These are phyloP conservation scores for Orthosia gothica DNA, from an alignment of 2,888 invertebrate genomes.

Conservation along the genomic window DNA sequence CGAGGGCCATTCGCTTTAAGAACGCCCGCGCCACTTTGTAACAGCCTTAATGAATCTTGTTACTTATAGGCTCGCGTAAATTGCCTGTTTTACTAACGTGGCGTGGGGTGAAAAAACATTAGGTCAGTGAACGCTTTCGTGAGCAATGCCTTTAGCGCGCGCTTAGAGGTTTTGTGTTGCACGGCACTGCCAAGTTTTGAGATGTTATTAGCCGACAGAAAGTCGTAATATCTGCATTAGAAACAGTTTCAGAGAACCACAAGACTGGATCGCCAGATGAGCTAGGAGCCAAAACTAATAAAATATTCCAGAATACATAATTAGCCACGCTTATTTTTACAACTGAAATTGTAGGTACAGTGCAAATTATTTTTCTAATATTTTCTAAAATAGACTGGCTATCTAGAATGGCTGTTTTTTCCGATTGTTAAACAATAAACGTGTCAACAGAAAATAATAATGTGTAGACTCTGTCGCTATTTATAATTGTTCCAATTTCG, in stretches of 20 bases:
- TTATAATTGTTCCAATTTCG: slow-evolving; percentile 14
- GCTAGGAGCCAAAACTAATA: slow-evolving; percentile 29
- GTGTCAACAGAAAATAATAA: neutral
- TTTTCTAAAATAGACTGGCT: neutral
- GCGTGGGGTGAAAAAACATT: slow-evolving; percentile 80
- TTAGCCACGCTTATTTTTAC: slow-evolving; percentile 4
- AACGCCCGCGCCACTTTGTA: slow-evolving; percentile 91
- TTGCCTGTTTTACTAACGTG: slow-evolving; percentile 89
- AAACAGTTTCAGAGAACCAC: slow-evolving; percentile 25
- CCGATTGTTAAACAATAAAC: slow-evolving; percentile 2
- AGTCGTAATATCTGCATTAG: slow-evolving; percentile 18
- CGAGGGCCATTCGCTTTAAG: slow-evolving; percentile 91
- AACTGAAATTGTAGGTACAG: slow-evolving; percentile 4
- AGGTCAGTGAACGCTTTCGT: slow-evolving; percentile 80
- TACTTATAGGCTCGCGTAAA: slow-evolving; percentile 91
- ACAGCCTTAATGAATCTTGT: slow-evolving; percentile 91
- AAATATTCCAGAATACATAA: slow-evolving; percentile 3
- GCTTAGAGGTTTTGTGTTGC: slow-evolving; percentile 68
- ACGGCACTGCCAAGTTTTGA: slow-evolving; percentile 50
- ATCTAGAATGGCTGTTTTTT: slow-evolving; percentile 4
- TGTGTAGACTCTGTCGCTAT: neutral
- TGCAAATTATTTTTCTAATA: neutral
- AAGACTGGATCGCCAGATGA: slow-evolving; percentile 1
- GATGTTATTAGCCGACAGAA: slow-evolving; percentile 53
- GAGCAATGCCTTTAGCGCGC: slow-evolving; percentile 70